Base-by-base conservation (phyloP, 2,888 invertebrate species). In the Balanococcus diminutus region DNA sequence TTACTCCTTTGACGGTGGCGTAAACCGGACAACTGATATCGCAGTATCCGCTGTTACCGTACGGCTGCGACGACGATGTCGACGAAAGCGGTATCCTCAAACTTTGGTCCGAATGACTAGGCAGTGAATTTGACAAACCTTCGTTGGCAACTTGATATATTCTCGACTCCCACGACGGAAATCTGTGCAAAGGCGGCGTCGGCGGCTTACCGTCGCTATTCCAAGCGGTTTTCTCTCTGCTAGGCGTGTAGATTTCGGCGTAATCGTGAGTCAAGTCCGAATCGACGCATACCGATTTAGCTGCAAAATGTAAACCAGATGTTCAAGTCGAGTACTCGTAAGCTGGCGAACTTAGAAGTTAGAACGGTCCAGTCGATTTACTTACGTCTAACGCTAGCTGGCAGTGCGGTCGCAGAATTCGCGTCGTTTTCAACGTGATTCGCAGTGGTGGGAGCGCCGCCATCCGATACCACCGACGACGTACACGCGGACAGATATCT, bases 81-180 rank as follows among this genome's bases (percentile, higher is more conserved):
- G 85, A 31, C 16, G 28, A 25, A 31, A 56, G 42, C 1, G 81
- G 81, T 19, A 85, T 32, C 11, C 79, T 39, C 3, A 46, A 31
- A 46, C 46, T 79, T 39, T 67, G 81, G 16, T 67, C 67, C 25
- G 82, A 25, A 39, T 82, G 86, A 81, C 82, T 82, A 82, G 87
- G 87, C 28, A 88, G 82, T 79, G 88, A 88, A 46, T 86, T 84
- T 28, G 88, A 87, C 51, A 88, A 87, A 1, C 89, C 89, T 86
- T 89, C 88, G 86, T 88, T 88, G 32, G 89, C 89, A 72, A 96
- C 96, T 92, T 97, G 96, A 90, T 98, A 98, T 89, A 98, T 97
- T 90, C 97, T 94, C n/a, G 96, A 97, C 90, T 98, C 97, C 97
- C 97, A 97, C 89, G 95, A 95, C 4, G 96, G 96, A 90, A 96